phyloP scores from a whole-genome alignment of 1,140 invertebrate genomes.

The Odontomachus brunneus region DNA sequence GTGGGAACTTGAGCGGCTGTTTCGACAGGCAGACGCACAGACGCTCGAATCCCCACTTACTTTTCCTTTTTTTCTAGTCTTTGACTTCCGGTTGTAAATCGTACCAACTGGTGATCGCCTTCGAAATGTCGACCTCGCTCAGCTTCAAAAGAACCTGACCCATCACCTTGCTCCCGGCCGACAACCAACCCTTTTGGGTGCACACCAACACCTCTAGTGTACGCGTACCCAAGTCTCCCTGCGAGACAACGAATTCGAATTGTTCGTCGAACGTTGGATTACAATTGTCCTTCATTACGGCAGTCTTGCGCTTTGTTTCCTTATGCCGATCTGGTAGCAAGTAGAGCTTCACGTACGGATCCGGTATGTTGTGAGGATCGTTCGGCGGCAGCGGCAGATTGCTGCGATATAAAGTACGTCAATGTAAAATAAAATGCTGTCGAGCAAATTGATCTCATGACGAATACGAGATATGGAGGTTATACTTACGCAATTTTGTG shows the following conservation, averaged over 20 bases:
- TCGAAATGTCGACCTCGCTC: constrained; percentile 88
- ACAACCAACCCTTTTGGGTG: constrained; percentile 93
- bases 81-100: constrained; percentile 88
- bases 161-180: constrained; percentile 91
- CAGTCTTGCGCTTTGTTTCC: constrained; percentile 96
- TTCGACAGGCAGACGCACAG: constrained; percentile 55
- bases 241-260: constrained; percentile 93
- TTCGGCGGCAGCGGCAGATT: constrained; percentile 92
- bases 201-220: constrained; percentile 93
- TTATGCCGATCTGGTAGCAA: constrained; percentile 94
- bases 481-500: constrained; percentile 94
- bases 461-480: constrained; percentile 42
- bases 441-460: not conserved
- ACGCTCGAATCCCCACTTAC: constrained; percentile 60
- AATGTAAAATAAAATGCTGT: not conserved
- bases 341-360: constrained; percentile 98
- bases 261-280: constrained; percentile 96
- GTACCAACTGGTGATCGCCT: constrained; percentile 89
- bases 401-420: constrained; percentile 83
- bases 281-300: constrained; percentile 94
- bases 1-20: constrained; percentile 52
- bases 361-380: constrained; percentile 95
- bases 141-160: constrained; percentile 91
- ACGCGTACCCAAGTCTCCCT: constrained; percentile 90
- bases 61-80: constrained; percentile 76